Evolutionary conservation across 2,797 vertebrate genomes (phyloP).

Genomic region (Peromyscus attwateri): DNA sequence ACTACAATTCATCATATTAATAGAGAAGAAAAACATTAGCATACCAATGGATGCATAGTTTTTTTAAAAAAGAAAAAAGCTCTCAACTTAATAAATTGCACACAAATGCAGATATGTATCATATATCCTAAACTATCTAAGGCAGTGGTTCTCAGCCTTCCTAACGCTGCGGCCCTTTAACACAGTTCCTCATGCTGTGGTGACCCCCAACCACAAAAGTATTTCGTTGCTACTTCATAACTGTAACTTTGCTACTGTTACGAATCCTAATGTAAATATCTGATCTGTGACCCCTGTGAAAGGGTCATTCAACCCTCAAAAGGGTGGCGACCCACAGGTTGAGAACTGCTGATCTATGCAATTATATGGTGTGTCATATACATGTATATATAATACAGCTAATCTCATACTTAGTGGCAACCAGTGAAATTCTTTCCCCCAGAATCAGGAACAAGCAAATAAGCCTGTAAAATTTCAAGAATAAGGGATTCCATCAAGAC

Average conservation of each 20-base stretch:
- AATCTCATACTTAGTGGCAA: not conserved
- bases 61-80: not conserved
- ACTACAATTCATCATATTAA: not conserved
- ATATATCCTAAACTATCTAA: not conserved
- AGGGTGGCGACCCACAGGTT: not conserved
- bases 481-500: not conserved
- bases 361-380: not conserved
- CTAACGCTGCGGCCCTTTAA: not conserved
- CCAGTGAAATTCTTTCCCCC: not conserved
- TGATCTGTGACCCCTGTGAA: not conserved
- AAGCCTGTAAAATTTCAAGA: not conserved
- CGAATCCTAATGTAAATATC: not conserved
- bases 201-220: not conserved
- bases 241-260: not conserved
- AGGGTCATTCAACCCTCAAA: not conserved
- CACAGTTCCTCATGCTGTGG: not conserved
- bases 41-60: not conserved
- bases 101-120: not conserved
- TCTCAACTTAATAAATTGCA: not conserved
- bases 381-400: not conserved
- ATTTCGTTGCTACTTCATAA: not conserved
- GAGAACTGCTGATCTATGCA: not conserved
- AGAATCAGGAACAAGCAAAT: not conserved
- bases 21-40: slow-evolving; percentile 9
- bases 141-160: not conserved